phyloP scores from a whole-genome alignment of 2,888 invertebrate species.

The Ophraella communa region DNA sequence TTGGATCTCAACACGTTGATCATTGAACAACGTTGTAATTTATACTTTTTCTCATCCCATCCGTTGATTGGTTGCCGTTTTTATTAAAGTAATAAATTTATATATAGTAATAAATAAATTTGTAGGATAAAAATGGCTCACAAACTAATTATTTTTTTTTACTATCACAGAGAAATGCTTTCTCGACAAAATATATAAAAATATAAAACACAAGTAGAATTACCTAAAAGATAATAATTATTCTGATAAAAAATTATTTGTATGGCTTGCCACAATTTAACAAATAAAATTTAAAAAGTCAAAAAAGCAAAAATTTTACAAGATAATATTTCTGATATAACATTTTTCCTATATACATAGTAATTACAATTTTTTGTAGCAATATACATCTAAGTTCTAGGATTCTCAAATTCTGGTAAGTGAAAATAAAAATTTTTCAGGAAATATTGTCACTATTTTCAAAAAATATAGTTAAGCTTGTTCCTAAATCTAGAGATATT shows the following conservation, averaged over 20 bases:
- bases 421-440: conserved; percentile 32
- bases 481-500: neutral
- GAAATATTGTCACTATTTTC: conserved; percentile 33
- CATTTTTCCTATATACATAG: conserved; percentile 55
- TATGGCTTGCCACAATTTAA: conserved; percentile 45
- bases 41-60: too few relatives aligned
- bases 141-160: too few relatives aligned
- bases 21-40: too few relatives aligned
- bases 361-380: conserved; percentile 53
- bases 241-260: conserved; percentile 22
- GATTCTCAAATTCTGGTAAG: conserved; percentile 32
- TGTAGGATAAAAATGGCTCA: too few relatives aligned
- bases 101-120: too few relatives aligned
- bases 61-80: too few relatives aligned
- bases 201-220: neutral
- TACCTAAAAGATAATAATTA: conserved; percentile 1
- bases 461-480: conserved; percentile 31
- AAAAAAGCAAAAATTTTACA: conserved; percentile 53
- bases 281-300: conserved; percentile 55
- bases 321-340: conserved; percentile 48
- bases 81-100: too few relatives aligned
- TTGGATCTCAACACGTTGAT: too few relatives aligned
- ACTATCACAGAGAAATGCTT: neutral
- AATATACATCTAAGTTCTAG: conserved; percentile 47
- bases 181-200: neutral